Evolutionary conservation across 2,888 invertebrate species (phyloP), one percentile per base, ranked within the genome.

Genomic region (Microdon myrmicae): DNA sequence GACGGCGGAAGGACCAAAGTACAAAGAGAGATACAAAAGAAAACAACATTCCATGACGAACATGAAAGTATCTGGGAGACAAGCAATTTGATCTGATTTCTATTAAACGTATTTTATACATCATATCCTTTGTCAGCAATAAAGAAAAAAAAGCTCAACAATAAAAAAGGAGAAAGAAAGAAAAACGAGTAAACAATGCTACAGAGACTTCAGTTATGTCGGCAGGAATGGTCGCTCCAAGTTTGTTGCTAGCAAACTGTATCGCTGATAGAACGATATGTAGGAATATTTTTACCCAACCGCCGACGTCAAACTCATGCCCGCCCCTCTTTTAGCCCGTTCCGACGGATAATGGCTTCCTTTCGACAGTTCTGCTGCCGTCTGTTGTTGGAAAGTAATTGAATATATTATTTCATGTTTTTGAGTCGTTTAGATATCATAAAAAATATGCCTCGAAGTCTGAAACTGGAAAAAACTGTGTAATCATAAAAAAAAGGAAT

Each of bases 381-480:
- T n/a, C 22, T 13, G n/a, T 7, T 32, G 31, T 32, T n/a, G 14
- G 6, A 39, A 49, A 49, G 37, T 56, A 56, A 56, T 56, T 56
- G 56, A 56, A 56, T 55, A 55, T 55, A 55, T 56, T 56, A 43
- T 56, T 48, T 56, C 56, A 37, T 56, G 48, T 56, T 56, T 48
- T 56, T 56, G 47, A 55, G 56, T 56, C 48, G 56, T 56, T 49
- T 56, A 43, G 43, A 13, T 37, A 43, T 38, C 43, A 43, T 37
- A 48, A 38, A 56, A 48, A 35, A n/a, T n/a, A n/a, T n/a, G n/a
- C n/a, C n/a, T n/a, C n/a, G n/a, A n/a, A n/a, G n/a, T n/a, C n/a
- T n/a, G n/a, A n/a, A n/a, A n/a, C n/a, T n/a, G n/a, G n/a, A n/a
- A n/a, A n/a, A n/a, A 34, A 37, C 37, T 37, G 35, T 39, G 31